Conservation (phyloP, 2,797 vertebrate species). For the Odontamblyopus lacepedii region DNA sequence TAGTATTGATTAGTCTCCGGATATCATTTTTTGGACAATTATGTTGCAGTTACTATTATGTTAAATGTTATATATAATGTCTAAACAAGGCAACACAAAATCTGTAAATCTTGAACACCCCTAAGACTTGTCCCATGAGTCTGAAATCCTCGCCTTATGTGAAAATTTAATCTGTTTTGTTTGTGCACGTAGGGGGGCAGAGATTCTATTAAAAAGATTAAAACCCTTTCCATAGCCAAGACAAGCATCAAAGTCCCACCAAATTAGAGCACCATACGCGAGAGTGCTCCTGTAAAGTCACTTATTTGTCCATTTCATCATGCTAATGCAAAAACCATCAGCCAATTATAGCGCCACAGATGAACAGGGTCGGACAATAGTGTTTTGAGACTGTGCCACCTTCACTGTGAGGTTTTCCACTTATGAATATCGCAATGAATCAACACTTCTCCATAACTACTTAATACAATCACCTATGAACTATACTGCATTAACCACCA, state of each 20-base stretch:
- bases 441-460: conserved; percentile 67
- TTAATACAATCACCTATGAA: conserved; percentile 63
- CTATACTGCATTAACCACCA: conserved; percentile 52
- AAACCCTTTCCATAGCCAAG: conserved; percentile 81
- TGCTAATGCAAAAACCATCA: conserved; percentile 77
- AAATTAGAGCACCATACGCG: conserved; percentile 76
- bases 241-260: conserved; percentile 78
- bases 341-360: conserved; percentile 69
- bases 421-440: conserved; percentile 63
- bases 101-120: conserved; percentile 31
- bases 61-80: background rate
- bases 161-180: conserved; percentile 72
- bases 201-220: conserved; percentile 78
- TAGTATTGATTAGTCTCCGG: too few relatives aligned
- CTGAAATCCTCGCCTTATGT: conserved; percentile 60
- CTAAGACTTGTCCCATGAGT: conserved; percentile 51
- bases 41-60: too few relatives aligned
- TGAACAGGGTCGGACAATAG: conserved; percentile 76
- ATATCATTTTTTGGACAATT: too few relatives aligned
- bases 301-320: conserved; percentile 85
- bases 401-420: conserved; percentile 53
- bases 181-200: conserved; percentile 49
- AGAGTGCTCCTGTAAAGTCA: conserved; percentile 73
- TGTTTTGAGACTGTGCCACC: conserved; percentile 69
- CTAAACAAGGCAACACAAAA: background rate